Evolutionary conservation across 2,113 vertebrate species (phyloP), one percentile per base, ranked within the genome.

Genomic region (Perccottus glenii): DNA sequence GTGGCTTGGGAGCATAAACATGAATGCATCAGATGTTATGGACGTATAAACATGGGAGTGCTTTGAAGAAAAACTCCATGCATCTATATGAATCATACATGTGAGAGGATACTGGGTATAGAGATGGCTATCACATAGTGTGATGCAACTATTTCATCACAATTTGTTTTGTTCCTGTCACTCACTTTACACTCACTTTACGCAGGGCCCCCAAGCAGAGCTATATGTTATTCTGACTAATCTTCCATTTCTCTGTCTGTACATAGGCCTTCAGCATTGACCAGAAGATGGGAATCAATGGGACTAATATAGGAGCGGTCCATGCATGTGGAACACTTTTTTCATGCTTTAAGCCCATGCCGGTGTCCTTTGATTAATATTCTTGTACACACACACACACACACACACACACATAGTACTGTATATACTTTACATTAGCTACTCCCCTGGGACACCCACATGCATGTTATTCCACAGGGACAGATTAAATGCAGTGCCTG

Each of bases 1-100:
- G 85, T 69, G 73, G 83, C 85, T 85, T 70, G 84, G 82, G 78
- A 88, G 81, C 78, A 47, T 82, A 88, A 89, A 89, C 88, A 90
- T 67, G 81, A 78, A 83, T 47, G 68, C 70, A 9, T 90, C 81
- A 86, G 85, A 91, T 86, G 85, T 84, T 84, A 80, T 82, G 81
- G 86, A 76, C 83, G 78, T 77, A 89, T 84, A 84, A 86, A 87
- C 87, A 84, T 84, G 85, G 56, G 64, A 76, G 72, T 48, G 65
- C 82, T 89, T 88, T 87, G 82, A 86, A 86, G 78, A 75, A 84
- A 65, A 75, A 52, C 52, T 75, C 77, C 15, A 51, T 75, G 81
- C 79, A 57, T 80, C 73, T 68, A 67, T 82, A 85, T 82, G 79
- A 88, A 90, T 88, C 78, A 86, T 88, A 75, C 77, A 86, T 90